These are phyloP conservation scores for Tetraneura akinire DNA, from an alignment of 1,140 invertebrate species.

Conservation along the genomic window DNA sequence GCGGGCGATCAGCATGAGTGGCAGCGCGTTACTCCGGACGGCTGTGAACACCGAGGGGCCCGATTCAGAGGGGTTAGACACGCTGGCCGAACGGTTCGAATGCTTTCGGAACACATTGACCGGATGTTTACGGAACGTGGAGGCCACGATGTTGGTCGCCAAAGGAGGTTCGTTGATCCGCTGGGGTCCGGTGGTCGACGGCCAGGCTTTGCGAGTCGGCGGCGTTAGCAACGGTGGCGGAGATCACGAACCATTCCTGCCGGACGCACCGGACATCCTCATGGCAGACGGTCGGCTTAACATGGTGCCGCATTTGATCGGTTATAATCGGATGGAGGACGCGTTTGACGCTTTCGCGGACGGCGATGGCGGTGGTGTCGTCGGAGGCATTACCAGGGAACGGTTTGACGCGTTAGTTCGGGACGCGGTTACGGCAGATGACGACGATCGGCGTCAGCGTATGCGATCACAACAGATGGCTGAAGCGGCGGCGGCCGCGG, in stretches of 20 bases:
- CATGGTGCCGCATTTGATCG: constrained; percentile 71
- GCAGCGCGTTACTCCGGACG: constrained; percentile 66
- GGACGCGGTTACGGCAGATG: constrained; percentile 60
- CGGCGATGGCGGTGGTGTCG: constrained; percentile 56
- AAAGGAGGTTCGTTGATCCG: constrained; percentile 64
- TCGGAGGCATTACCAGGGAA: constrained; percentile 61
- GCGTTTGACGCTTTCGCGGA: constrained; percentile 62
- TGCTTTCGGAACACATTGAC: constrained; percentile 65
- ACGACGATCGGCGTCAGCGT: constrained; percentile 56
- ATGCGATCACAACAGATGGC: neutral
- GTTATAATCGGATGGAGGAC: constrained; percentile 79
- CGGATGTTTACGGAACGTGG: constrained; percentile 68
- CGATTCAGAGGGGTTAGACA: constrained; percentile 62
- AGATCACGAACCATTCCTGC: constrained; percentile 67
- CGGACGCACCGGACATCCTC: constrained; percentile 66
- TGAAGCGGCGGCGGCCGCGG: neutral
- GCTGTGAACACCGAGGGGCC: constrained; percentile 61
- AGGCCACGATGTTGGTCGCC: constrained; percentile 64
- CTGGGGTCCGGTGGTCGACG: constrained; percentile 77
- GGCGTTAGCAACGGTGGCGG: constrained; percentile 67
- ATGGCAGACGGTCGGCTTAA: constrained; percentile 63
- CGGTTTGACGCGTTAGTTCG: constrained; percentile 62
- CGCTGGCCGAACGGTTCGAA: constrained; percentile 66
- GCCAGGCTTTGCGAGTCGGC: constrained; percentile 59
- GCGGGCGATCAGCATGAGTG: constrained; percentile 73